Percentiles rank a stretch among this genome's conserved stretches.
Evolutionary conservation across 2,888 invertebrate genomes (phyloP).

Genomic region (Acanthosoma haemorrhoidale): DNA sequence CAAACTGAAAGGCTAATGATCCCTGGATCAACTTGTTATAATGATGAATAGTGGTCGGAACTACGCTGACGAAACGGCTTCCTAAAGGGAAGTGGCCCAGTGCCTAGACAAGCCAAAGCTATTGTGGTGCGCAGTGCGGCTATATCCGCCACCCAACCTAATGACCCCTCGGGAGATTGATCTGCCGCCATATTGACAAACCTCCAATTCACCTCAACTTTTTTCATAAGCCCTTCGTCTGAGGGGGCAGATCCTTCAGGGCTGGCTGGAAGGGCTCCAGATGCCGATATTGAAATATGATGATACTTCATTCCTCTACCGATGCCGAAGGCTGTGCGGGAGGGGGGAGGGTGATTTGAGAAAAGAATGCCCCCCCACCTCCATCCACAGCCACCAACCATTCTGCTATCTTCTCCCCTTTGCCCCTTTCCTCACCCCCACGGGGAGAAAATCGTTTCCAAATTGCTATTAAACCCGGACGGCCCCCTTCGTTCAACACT

Average conservation of each 20-base stretch:
- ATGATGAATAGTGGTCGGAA: too few species aligned
- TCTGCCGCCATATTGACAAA: slow-evolving; percentile 10
- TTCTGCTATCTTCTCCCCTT: too few species aligned
- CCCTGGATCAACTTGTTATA: too few species aligned
- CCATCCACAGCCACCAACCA: too few species aligned
- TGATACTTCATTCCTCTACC: slow-evolving; percentile 14
- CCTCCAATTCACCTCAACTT: slow-evolving; percentile 14
- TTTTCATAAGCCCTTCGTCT: slow-evolving; percentile 2
- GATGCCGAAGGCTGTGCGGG: too few species aligned
- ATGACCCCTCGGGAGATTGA: slow-evolving; percentile 6
- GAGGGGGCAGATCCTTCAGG: too few species aligned
- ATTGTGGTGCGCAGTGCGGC: slow-evolving; percentile 8
- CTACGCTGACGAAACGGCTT: too few species aligned
- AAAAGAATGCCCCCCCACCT: background rate
- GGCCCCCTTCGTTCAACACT: too few species aligned
- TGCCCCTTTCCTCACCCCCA: background rate
- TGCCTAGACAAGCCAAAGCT: too few species aligned
- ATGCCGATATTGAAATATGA: background rate
- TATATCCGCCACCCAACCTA: slow-evolving; percentile 3
- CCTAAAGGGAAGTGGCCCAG: too few species aligned
- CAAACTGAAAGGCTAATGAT: too few species aligned
- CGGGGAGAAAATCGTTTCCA: background rate
- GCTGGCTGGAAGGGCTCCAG: background rate
- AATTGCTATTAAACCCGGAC: background rate
- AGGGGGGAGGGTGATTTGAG: background rate